Evolutionary conservation across 2,797 vertebrate species (phyloP), one percentile per base, ranked within the genome.

Genomic region (Aeoliscus strigatus): DNA sequence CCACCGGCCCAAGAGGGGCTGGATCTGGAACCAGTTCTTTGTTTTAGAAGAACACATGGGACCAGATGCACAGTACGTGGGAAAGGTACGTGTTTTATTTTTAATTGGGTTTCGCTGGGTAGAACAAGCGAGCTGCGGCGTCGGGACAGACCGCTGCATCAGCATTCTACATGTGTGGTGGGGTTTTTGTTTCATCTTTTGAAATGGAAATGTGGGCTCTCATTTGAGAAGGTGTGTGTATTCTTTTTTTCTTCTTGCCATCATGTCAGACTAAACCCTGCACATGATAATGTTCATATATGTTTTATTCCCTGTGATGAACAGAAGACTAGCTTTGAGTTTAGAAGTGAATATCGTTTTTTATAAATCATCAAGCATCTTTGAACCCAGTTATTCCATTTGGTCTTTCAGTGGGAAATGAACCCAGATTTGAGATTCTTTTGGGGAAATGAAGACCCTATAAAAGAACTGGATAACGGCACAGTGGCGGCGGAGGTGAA

Each of bases 1-100:
- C 80, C 96, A 99, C 84, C 90, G 95, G 61, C 96, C 94, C 10
- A 99, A 99, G 75, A 90, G 96, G 4, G 96, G 95, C 83, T 99
- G 96, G 96, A 96, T 99, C 72, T 99, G 96, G 96, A 99, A 99
- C 82, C 96, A 98, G 85, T 99, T 99, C 93, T 99, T 99, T 90
- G 96, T 99, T 93, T 93, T 99, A 93, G 96, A 99, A 93, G 96
- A 99, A 84, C 95, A 99, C 65, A 90, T 97, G 77, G 96, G 96
- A 87, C 88, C 93, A 34, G 94, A 99, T 17, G 91, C 92, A 40
- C 96, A 99, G 51, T 99, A 99, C 53, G 94, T 99, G 38, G 96
- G 96, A 78, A 99, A 99, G 91, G 96, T 97, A 80, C 6, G 81
- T n/a, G n/a, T n/a, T n/a, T n/a, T n/a, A n/a, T n/a, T n/a, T n/a